These are phyloP conservation scores for Nomada ruficornis DNA, from an alignment of 2,888 invertebrate genomes.

Conservation along the genomic window DNA sequence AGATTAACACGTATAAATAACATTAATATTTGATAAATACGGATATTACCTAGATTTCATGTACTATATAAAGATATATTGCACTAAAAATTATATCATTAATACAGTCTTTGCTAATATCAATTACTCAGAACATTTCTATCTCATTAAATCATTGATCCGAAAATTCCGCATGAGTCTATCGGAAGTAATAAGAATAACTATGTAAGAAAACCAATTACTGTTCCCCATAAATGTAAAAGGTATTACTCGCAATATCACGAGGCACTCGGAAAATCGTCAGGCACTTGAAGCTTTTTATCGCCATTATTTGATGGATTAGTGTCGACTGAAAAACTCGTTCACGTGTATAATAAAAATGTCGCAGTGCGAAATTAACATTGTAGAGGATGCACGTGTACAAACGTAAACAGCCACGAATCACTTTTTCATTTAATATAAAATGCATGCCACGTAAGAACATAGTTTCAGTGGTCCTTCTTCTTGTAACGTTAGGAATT, in stretches of 20 bases:
- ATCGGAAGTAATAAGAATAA: no score
- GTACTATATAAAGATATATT: conserved; percentile 15
- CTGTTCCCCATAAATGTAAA: neutral
- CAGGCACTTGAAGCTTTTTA: neutral
- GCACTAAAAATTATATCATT: conserved; percentile 6
- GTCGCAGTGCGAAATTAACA: neutral
- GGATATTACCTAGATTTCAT: conserved; percentile 26
- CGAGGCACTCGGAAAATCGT: neutral
- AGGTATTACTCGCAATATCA: neutral
- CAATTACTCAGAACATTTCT: neutral
- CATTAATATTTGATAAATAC: neutral
- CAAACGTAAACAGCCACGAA: conserved; percentile 9
- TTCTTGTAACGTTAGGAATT: conserved; percentile 51
- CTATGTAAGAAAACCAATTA: no score
- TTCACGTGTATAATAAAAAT: neutral
- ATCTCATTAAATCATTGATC: neutral
- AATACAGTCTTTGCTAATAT: conserved; percentile 13
- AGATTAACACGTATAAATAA: no score
- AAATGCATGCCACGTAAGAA: conserved; percentile 36
- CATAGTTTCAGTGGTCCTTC: conserved; percentile 37
- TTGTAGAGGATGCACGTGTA: neutral
- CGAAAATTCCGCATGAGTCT: neutral
- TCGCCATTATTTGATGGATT: conserved; percentile 1
- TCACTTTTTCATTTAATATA: conserved; percentile 29
- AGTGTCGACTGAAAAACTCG: neutral